Evolutionary conservation across 2,797 vertebrate species (phyloP), one percentile per base, ranked within the genome.

Genomic region (Valencia hispanica): DNA sequence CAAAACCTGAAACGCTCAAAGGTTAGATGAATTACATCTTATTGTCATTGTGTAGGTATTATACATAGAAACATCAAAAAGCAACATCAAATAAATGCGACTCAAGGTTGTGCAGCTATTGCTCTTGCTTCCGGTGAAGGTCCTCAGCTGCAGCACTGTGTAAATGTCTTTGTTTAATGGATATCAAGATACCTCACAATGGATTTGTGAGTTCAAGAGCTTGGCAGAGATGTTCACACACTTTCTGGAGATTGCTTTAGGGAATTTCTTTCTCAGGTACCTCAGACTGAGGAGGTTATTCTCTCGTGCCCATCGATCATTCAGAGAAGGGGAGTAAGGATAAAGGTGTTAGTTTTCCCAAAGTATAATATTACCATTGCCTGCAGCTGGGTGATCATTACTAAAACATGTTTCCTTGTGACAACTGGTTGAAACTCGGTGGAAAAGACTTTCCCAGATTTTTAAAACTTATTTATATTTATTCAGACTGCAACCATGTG

Each of bases 291-390:
- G 48, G 51, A 72, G 17, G n/a, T 72, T 43, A 20, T 12, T 45
- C 36, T 51, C 48, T 59, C 34, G 57, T 36, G 47, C 36, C 59
- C 39, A 84, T 79, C 70, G 72, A 87, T 83, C 74, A 73, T 8
- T 79, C 70, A 55, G 51, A n/a, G 69, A 30, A 18, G 25, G 43
- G 45, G n/a, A 57, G 25, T 57, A 12, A 59, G 4, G 15, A 57
- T 30, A 12, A 39, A 72, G 39, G 25, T 5, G 20, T 39, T n/a
- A 22, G 43, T n/a, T 43, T 55, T 43, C 27, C 36, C 34, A 41
- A 10, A 81, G 59, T 34, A 41, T 1, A 41, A 27, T 27, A 71
- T 14, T 22, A 53, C 6, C 27, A 51, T 68, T 25, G 32, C 27
- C 27, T 34, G 34, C 9, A 65, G 27, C 55, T 41, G 3, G 53